A percentile compares a stretch with the other conserved stretches of the same genome.
Conservation (phyloP, 2,113 vertebrate species). For the Sporophila hypoxantha region DNA sequence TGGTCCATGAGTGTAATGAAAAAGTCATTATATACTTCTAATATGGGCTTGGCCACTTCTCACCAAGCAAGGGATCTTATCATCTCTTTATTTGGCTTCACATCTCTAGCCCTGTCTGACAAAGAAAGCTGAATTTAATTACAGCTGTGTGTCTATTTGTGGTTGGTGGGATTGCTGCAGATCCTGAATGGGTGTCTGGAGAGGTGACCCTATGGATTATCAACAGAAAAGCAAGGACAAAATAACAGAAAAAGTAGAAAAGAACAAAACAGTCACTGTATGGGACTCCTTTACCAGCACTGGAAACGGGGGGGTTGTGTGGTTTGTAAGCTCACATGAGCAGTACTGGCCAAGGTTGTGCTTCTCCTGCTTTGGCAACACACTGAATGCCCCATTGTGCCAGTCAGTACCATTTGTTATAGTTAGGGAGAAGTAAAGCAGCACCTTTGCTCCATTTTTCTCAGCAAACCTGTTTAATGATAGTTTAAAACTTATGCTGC, state of each 20-base stretch:
- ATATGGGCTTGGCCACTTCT: not conserved
- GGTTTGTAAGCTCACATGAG: not conserved
- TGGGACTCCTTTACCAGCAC: not conserved
- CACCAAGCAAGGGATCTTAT: not conserved
- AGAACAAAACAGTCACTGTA: not conserved
- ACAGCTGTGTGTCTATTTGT: not conserved
- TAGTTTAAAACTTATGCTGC: not conserved
- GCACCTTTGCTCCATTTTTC: not conserved
- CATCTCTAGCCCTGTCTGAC: not conserved
- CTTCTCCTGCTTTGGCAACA: not conserved
- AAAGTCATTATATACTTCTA: not conserved
- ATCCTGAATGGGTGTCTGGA: not conserved
- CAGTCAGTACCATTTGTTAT: not conserved
- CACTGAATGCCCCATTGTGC: not conserved
- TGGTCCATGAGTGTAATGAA: not conserved
- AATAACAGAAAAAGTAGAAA: not conserved
- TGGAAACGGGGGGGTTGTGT: accelerated
- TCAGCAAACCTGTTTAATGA: not conserved
- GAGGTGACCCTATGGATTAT: not conserved
- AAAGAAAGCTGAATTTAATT: not conserved
- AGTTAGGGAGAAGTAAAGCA: not conserved
- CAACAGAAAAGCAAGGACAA: not conserved
- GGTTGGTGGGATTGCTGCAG: not conserved
- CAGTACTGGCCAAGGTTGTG: not conserved
- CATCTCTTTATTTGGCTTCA: not conserved